Evolutionary conservation across 2,113 vertebrate species (phyloP).

Genomic region (Empidonax alnorum): DNA sequence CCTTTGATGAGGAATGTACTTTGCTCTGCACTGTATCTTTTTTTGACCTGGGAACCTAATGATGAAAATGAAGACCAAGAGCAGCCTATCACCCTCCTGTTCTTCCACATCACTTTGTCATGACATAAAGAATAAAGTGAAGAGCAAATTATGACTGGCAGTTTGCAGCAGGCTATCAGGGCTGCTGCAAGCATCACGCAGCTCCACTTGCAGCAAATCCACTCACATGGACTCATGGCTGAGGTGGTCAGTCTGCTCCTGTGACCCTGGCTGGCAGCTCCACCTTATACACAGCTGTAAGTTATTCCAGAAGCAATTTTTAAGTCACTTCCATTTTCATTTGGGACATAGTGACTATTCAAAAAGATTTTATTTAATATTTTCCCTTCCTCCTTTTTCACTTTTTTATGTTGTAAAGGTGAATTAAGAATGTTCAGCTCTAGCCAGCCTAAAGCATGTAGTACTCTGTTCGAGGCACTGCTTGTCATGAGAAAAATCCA

Average conservation of each 20-base stretch:
- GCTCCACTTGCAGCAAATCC: not conserved
- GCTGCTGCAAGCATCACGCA: not conserved
- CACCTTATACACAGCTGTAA: not conserved
- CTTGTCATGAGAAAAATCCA: not conserved
- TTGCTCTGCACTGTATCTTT: rapidly evolving
- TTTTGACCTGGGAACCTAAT: not conserved
- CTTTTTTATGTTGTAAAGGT: not conserved
- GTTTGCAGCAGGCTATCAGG: not conserved
- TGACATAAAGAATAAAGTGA: rapidly evolving
- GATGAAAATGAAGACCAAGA: not conserved
- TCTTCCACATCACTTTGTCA: not conserved
- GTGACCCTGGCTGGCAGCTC: not conserved
- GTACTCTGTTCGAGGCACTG: not conserved
- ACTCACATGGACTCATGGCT: not conserved
- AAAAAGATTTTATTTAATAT: not conserved
- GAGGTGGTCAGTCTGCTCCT: not conserved
- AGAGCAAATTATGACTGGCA: not conserved
- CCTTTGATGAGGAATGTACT: not conserved
- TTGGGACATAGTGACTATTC: not conserved
- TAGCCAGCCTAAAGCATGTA: not conserved
- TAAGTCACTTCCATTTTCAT: not conserved
- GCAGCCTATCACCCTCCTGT: not conserved
- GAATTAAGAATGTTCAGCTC: not conserved
- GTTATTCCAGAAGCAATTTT: not conserved
- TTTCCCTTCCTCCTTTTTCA: not conserved